Percentiles rank a stretch among this genome's conserved stretches.
Evolutionary conservation across 2,888 invertebrate species (phyloP).

Genomic region (Carpatolechia fugitivella): DNA sequence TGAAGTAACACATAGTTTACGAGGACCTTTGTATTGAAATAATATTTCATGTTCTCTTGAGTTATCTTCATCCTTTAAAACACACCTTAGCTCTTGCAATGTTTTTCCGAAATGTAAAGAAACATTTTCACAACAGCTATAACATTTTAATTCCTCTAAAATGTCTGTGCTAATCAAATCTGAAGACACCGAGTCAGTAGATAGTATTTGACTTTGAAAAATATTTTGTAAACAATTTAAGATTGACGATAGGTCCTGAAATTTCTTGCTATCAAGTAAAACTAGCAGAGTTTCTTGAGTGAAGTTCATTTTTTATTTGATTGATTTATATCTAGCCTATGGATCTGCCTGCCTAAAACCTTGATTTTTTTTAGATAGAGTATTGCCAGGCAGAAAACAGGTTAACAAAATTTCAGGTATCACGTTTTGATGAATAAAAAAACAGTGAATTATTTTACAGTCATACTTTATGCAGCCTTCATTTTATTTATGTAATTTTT

Average conservation of each 20-base stretch:
- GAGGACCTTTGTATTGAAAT: slow-evolving; percentile 43
- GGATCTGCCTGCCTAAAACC: too few relatives aligned
- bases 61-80: slow-evolving; percentile 40
- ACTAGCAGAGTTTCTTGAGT: slow-evolving; percentile 6
- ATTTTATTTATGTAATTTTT: too few relatives aligned
- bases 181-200: slow-evolving; percentile 27
- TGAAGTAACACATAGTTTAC: slow-evolving; percentile 40
- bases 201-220: slow-evolving; percentile 23
- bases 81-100: slow-evolving; percentile 53
- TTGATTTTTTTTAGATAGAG: too few relatives aligned
- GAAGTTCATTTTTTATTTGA: not conserved
- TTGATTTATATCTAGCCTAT: too few relatives aligned
- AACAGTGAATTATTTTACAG: too few relatives aligned
- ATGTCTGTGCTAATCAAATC: slow-evolving; percentile 47
- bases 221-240: slow-evolving; percentile 24
- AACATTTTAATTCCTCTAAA: slow-evolving; percentile 46
- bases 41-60: slow-evolving; percentile 50
- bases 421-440: too few relatives aligned
- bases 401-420: too few relatives aligned
- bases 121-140: slow-evolving; percentile 24
- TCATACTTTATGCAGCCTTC: too few relatives aligned
- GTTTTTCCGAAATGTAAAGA: slow-evolving; percentile 54
- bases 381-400: too few relatives aligned
- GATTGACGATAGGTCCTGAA: slow-evolving; percentile 22
- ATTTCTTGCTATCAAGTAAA: slow-evolving; percentile 13